These are phyloP conservation scores for Aphelenchoides fujianensis DNA, from an alignment of 1,140 invertebrate species.

Conservation along the genomic window DNA sequence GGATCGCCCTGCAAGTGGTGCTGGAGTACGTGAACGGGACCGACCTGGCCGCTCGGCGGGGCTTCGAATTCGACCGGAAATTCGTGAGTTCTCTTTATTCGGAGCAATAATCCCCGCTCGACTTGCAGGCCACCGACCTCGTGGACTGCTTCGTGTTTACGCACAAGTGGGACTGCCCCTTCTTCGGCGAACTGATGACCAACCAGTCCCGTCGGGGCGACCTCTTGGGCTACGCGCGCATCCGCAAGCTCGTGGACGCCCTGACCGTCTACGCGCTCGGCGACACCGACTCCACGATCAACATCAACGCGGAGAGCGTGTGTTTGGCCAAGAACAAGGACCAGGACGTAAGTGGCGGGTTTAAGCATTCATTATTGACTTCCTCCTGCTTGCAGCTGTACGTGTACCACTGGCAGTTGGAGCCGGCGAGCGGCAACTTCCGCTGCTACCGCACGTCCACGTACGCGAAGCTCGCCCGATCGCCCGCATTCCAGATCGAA, in stretches of 20 bases:
- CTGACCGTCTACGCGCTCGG: slow-evolving; percentile 8
- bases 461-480: slow-evolving; percentile 7
- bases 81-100: neutral
- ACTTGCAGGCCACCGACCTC: slow-evolving; percentile 7
- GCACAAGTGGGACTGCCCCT: slow-evolving; percentile 16
- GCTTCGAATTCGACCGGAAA: neutral
- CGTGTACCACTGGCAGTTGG: slow-evolving; percentile 13
- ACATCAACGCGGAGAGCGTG: neutral
- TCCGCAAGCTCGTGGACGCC: neutral
- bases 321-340: slow-evolving; percentile 22
- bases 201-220: neutral
- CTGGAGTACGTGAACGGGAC: neutral
- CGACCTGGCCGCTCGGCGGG: neutral
- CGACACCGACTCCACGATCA: neutral
- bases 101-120: too few species aligned
- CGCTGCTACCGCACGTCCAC: slow-evolving; percentile 9
- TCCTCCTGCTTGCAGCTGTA: slow-evolving; percentile 3
- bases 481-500: slow-evolving; percentile 20
- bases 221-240: neutral
- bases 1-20: neutral
- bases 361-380: neutral
- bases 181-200: neutral
- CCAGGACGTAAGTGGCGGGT: slow-evolving; percentile 14
- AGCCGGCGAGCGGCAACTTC: neutral
- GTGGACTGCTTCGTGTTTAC: slow-evolving; percentile 13